Evolutionary conservation across 1,140 invertebrate genomes (phyloP).

Genomic region (Drosophila baimaii): DNA sequence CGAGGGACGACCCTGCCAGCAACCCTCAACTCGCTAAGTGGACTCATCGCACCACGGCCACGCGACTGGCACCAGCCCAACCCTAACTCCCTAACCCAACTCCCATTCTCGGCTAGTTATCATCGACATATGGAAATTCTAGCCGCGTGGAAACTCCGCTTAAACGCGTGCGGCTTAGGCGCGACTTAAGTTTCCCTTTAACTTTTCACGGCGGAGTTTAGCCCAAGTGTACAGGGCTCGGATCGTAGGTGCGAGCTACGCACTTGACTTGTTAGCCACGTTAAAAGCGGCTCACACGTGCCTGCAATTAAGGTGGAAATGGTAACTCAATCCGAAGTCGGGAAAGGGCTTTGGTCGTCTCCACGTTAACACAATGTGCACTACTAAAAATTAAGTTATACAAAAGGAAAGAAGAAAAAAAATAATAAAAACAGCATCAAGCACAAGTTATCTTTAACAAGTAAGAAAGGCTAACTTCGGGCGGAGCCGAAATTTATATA

Average conservation of each 20-base stretch:
- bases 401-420: background rate
- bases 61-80: conserved; percentile 28
- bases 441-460: too few relatives aligned
- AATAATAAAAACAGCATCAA: background rate
- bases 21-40: conserved; percentile 53
- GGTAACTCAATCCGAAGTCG: conserved; percentile 66
- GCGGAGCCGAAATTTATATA: too few relatives aligned
- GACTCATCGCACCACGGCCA: conserved; percentile 41
- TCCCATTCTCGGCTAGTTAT: conserved; percentile 32
- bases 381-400: background rate
- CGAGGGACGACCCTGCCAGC: conserved; percentile 1
- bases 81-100: background rate
- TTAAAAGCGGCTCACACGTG: conserved; percentile 73
- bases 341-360: conserved; percentile 7
- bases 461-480: too few relatives aligned
- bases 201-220: conserved; percentile 19
- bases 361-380: conserved; percentile 65
- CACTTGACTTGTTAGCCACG: conserved; percentile 62
- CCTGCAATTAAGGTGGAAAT: conserved; percentile 73
- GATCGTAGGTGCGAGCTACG: conserved; percentile 58
- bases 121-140: conserved; percentile 53
- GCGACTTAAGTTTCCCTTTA: conserved; percentile 62
- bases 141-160: conserved; percentile 47
- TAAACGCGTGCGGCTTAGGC: conserved; percentile 62
- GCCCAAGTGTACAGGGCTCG: conserved; percentile 3